These are phyloP conservation scores for Melieria crassipennis DNA, from an alignment of 2,888 invertebrate species.

Conservation along the genomic window DNA sequence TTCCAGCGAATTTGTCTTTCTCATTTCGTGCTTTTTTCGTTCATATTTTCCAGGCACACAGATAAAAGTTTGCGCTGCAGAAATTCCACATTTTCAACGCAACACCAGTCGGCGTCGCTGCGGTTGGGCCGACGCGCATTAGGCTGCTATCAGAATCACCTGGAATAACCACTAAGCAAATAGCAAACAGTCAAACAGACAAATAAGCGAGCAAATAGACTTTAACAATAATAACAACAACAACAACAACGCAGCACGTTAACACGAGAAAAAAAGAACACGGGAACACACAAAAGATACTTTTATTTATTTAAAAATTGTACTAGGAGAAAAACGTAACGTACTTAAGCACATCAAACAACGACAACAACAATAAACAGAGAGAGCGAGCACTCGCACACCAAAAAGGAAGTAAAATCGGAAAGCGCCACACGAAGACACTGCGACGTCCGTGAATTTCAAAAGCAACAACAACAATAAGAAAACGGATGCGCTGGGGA, in stretches of 20 bases:
- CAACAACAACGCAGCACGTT: constrained; percentile 6
- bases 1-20: too few relatives aligned
- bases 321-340: constrained; percentile 1
- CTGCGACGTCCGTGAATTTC: constrained; percentile 4
- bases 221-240: constrained; percentile 17
- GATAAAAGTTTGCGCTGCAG: too few relatives aligned
- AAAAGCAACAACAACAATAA: constrained; percentile 25
- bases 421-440: constrained; percentile 7
- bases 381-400: constrained; percentile 11
- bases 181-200: constrained; percentile 1
- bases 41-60: too few relatives aligned
- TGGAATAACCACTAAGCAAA: too few relatives aligned
- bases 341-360: constrained; percentile 33
- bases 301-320: constrained; percentile 28
- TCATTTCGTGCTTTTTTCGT: too few relatives aligned
- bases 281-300: not conserved
- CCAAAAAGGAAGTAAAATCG: not conserved
- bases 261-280: not conserved
- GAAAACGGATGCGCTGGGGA: constrained; percentile 14
- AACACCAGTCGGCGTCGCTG: too few relatives aligned
- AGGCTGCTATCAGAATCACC: too few relatives aligned
- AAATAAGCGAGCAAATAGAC: not conserved
- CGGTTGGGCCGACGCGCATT: too few relatives aligned
- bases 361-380: constrained; percentile 11
- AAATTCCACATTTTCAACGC: too few relatives aligned